Percentiles rank a stretch among this genome's conserved stretches.
Conservation (phyloP, 2,113 vertebrate species). For the Arvicanthis niloticus region DNA sequence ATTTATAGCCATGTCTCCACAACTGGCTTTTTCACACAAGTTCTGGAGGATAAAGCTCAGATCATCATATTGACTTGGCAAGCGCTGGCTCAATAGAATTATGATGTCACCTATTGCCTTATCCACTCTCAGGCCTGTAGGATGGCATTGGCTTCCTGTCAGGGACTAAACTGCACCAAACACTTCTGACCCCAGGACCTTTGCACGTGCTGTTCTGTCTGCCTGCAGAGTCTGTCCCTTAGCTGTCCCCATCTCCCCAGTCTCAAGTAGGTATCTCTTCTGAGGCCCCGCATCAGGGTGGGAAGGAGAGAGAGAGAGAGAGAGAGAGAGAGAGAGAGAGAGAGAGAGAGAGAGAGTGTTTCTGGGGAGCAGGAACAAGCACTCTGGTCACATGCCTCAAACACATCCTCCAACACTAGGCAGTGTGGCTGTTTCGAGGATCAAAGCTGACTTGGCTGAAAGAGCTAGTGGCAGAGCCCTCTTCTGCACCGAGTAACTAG, state of each 20-base stretch:
- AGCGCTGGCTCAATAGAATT: neutral
- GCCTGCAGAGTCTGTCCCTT: neutral
- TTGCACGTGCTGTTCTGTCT: neutral
- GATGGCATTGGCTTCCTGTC: neutral
- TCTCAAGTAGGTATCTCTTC: neutral
- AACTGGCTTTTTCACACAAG: neutral
- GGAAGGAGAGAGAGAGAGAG: neutral
- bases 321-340: no score
- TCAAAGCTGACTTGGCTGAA: neutral
- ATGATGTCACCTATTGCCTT: accelerated
- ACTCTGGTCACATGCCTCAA: accelerated
- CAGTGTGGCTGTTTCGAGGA: neutral
- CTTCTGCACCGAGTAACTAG: neutral
- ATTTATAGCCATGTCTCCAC: neutral
- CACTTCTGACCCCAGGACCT: neutral
- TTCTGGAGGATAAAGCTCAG: neutral
- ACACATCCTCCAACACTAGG: accelerated
- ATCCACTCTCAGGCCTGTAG: neutral
- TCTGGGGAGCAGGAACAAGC: neutral
- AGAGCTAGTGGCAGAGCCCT: neutral
- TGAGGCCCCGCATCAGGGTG: neutral
- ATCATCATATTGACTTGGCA: neutral
- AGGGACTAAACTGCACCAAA: neutral
- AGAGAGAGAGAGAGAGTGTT: neutral
- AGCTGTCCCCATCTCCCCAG: neutral